A percentile compares a stretch with the other conserved stretches of the same genome.
Evolutionary conservation across 2,888 invertebrate species (phyloP).

Genomic region (Creontiades dilutus): DNA sequence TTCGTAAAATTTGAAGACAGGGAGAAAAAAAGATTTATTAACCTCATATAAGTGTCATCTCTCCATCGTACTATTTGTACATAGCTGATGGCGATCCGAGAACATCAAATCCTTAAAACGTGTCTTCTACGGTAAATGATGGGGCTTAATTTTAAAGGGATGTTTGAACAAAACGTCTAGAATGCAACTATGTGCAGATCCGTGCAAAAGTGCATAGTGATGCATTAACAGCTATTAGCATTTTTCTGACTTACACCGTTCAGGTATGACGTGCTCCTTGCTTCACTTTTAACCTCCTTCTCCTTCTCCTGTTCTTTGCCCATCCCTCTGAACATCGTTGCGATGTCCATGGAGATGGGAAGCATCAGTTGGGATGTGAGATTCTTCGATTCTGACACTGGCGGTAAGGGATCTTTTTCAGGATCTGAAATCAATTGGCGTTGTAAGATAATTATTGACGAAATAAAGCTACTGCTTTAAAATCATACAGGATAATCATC

Average conservation of each 20-base stretch:
- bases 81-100: too few relatives aligned
- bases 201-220: too few relatives aligned
- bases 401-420: conserved; percentile 78
- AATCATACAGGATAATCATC: too few relatives aligned
- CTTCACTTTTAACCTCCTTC: conserved; percentile 46
- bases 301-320: conserved; percentile 73
- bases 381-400: conserved; percentile 80
- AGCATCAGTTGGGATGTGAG: conserved; percentile 82
- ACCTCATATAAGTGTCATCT: too few relatives aligned
- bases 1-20: too few relatives aligned
- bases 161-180: too few relatives aligned
- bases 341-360: conserved; percentile 84
- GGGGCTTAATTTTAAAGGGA: too few relatives aligned
- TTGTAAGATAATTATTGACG: neutral
- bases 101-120: too few relatives aligned
- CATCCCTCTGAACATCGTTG: conserved; percentile 81
- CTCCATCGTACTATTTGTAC: too few relatives aligned
- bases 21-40: too few relatives aligned
- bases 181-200: too few relatives aligned
- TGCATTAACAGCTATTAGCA: neutral
- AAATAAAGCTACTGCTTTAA: neutral
- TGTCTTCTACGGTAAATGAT: too few relatives aligned
- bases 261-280: conserved; percentile 72
- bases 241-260: conserved; percentile 69
- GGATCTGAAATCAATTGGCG: conserved; percentile 65